Evolutionary conservation across 1,140 invertebrate genomes (phyloP).

Genomic region (Andricus grossulariae): DNA sequence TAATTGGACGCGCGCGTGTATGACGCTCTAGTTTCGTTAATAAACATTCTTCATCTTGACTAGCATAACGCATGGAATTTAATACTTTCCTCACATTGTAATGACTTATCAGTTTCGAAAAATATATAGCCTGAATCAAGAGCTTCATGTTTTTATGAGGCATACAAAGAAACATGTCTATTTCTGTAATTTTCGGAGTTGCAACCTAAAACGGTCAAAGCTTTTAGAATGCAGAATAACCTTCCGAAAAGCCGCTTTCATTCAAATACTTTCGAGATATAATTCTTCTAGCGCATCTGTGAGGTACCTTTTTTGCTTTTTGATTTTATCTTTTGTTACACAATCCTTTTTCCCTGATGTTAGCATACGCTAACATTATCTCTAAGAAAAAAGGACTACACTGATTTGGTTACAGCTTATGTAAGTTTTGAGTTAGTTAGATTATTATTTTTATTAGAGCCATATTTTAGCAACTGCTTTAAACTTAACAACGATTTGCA

Average conservation of each 20-base stretch:
- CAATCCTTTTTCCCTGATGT: neutral
- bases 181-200: too few relatives aligned
- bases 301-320: neutral
- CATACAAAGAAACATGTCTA: too few relatives aligned
- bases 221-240: too few relatives aligned
- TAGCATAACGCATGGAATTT: too few relatives aligned
- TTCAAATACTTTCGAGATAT: neutral
- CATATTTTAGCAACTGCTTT: too few relatives aligned
- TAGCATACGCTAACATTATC: neutral
- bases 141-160: slow-evolving; percentile 37
- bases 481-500: too few relatives aligned
- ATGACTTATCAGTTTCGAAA: too few relatives aligned
- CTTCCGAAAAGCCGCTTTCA: neutral
- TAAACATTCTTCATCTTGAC: too few relatives aligned
- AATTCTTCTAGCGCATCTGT: neutral
- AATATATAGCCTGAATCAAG: neutral
- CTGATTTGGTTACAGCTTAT: neutral
- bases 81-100: too few relatives aligned
- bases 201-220: too few relatives aligned
- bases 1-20: too few relatives aligned
- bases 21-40: too few relatives aligned
- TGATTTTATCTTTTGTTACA: neutral
- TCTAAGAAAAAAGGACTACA: neutral
- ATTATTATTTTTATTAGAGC: neutral
- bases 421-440: neutral